Evolutionary conservation across 2,888 invertebrate genomes (phyloP), one percentile per base, ranked within the genome.

Genomic region (Silvanus unidentatus): DNA sequence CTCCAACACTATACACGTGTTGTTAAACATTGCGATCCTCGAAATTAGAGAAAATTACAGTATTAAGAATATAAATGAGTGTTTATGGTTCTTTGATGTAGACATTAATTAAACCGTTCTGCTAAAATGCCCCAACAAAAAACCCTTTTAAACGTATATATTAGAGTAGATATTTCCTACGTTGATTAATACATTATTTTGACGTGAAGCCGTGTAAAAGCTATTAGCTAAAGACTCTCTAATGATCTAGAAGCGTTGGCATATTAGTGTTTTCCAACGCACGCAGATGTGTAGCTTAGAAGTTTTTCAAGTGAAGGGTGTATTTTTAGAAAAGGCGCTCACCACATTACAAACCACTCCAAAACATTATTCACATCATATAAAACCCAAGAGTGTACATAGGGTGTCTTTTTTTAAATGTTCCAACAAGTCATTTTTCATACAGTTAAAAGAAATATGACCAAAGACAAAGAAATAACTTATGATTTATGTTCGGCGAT

Each of bases 141-240:
- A 32, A 32, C 32, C 12, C 12, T 9, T 37, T 15, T 13, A 37
- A 37, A 15, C 16, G 15, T n/a, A n/a, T 32, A 3, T 11, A 32
- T n/a, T 37, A 16, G 37, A 37, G 16, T 47, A 41, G 47, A 49
- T 47, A 47, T 52, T 54, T 37, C 38, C 45, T 50, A 53, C 54
- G 64, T 62, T 71, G 71, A 71, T 71, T 70, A 70, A 71, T 71
- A 68, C 61, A 66, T 70, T 70, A 70, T 71, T 71, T 70, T 71
- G 71, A 71, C 71, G 59, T 62, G 63, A 40, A 60, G 64, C 65
- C 66, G 68, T 71, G 70, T 71, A 64, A 64, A 37, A 63, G 64
- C 71, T 69, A 71, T 71, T 71, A 71, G 67, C 68, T 63, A 65
- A 60, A 60, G 59, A 64, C 60, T 55, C 63, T 58, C 61, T 65